These are phyloP conservation scores for Sitobion miscanthi DNA, from an alignment of 1,140 invertebrate species.

Conservation along the genomic window DNA sequence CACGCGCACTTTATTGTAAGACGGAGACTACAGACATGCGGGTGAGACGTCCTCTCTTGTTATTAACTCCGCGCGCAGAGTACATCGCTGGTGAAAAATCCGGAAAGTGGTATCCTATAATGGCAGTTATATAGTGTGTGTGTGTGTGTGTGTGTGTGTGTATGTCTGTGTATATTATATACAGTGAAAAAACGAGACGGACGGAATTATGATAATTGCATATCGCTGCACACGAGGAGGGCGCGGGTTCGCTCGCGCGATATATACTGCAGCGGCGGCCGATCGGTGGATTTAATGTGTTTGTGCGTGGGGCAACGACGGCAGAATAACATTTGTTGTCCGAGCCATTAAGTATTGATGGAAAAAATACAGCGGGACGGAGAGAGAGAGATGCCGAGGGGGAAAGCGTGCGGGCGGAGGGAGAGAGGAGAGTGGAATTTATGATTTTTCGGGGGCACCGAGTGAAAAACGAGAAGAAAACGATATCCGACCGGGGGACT, in stretches of 20 bases:
- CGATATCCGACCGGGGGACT: constrained; percentile 42
- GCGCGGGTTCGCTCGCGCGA: not conserved
- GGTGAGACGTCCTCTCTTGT: not conserved
- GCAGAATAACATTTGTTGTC: constrained; percentile 56
- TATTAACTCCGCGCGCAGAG: not conserved
- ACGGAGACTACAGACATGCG: not conserved
- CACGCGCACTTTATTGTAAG: not conserved
- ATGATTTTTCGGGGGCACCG: constrained; percentile 56
- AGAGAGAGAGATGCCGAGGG: not conserved
- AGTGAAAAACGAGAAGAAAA: constrained; percentile 56
- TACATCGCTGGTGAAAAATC: not conserved
- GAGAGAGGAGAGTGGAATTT: constrained; percentile 51
- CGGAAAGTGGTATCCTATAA: not conserved
- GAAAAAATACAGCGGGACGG: constrained; percentile 35
- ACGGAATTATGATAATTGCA: constrained; percentile 54
- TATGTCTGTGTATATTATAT: not conserved
- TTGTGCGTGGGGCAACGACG: constrained; percentile 33
- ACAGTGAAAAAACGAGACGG: not conserved
- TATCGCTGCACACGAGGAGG: not conserved
- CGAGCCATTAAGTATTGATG: constrained; percentile 57
- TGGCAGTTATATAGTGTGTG: not conserved
- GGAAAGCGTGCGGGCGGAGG: not conserved
- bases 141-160: not conserved
- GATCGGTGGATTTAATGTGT: constrained; percentile 56
- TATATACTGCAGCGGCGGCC: not conserved